Percentiles rank a stretch among this genome's conserved stretches.
phyloP scores from a whole-genome alignment of 2,113 vertebrate genomes.

The Dromaius novaehollandiae region DNA sequence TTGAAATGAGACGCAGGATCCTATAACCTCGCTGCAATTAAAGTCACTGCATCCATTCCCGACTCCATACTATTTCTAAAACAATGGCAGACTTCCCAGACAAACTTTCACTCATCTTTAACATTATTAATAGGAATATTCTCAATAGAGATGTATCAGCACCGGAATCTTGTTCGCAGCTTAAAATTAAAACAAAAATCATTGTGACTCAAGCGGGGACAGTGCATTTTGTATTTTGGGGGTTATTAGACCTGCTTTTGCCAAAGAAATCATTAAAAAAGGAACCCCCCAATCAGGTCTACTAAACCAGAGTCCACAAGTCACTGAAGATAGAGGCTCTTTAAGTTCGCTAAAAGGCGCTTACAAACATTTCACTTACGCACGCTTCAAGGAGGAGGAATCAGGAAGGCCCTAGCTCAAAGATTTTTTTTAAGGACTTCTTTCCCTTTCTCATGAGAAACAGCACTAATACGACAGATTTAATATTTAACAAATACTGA shows the following conservation, averaged over 20 bases:
- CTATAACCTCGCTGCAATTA: background rate
- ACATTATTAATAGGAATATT: background rate
- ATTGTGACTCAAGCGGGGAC: background rate
- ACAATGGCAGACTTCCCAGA: background rate
- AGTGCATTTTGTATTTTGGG: background rate
- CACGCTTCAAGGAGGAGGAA: background rate
- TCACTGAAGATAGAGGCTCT: background rate
- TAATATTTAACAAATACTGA: background rate
- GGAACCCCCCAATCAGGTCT: rapidly evolving
- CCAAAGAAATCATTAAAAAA: background rate
- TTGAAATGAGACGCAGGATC: background rate
- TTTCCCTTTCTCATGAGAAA: background rate
- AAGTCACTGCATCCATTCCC: background rate
- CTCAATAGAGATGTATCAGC: background rate
- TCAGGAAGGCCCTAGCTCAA: background rate
- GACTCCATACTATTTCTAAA: background rate
- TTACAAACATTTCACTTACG: background rate
- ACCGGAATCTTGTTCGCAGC: background rate
- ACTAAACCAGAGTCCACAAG: background rate
- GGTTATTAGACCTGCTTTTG: background rate
- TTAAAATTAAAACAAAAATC: slow-evolving; percentile 11
- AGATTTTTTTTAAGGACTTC: background rate
- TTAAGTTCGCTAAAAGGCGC: background rate
- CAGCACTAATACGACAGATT: background rate
- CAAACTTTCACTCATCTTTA: background rate